Percentiles rank a stretch among this genome's conserved stretches.
Conservation (phyloP, 2,888 invertebrate species). For the Oxyteleia sp. region DNA sequence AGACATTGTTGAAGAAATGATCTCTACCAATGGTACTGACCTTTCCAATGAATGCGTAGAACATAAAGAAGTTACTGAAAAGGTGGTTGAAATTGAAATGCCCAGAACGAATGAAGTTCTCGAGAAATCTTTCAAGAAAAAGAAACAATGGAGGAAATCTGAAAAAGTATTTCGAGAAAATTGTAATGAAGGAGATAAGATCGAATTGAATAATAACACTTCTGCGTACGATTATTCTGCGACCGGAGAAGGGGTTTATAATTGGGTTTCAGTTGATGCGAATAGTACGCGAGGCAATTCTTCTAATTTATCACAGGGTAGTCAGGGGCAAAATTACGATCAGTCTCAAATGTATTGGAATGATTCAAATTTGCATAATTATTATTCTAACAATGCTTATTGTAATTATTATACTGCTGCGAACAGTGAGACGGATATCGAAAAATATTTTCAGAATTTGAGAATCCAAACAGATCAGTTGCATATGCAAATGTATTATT, state of each 20-base stretch:
- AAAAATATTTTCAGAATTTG: constrained; percentile 79
- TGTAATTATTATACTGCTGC: constrained; percentile 14
- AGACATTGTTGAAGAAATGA: not conserved
- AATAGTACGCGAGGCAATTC: not conserved
- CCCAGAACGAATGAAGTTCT: not conserved
- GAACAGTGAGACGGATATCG: constrained; percentile 74
- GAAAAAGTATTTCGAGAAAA: no score
- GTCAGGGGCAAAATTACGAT: not conserved
- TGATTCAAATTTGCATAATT: not conserved
- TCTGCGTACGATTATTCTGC: not conserved
- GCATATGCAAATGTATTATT: constrained; percentile 81
- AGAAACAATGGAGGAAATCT: not conserved
- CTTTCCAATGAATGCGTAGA: not conserved
- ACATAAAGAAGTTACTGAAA: not conserved
- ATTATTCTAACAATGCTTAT: not conserved
- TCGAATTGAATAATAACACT: not conserved
- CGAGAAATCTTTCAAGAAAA: not conserved
- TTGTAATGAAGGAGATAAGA: not conserved
- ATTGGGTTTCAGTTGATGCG: constrained; percentile 23
- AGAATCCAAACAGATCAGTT: constrained; percentile 79
- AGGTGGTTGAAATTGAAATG: not conserved
- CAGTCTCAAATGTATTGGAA: not conserved
- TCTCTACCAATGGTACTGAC: not conserved
- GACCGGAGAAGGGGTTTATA: not conserved
- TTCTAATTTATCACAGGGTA: not conserved